These are phyloP conservation scores for Calyptommatus sinebrachiatus DNA, from an alignment of 2,113 vertebrate genomes.

Conservation along the genomic window DNA sequence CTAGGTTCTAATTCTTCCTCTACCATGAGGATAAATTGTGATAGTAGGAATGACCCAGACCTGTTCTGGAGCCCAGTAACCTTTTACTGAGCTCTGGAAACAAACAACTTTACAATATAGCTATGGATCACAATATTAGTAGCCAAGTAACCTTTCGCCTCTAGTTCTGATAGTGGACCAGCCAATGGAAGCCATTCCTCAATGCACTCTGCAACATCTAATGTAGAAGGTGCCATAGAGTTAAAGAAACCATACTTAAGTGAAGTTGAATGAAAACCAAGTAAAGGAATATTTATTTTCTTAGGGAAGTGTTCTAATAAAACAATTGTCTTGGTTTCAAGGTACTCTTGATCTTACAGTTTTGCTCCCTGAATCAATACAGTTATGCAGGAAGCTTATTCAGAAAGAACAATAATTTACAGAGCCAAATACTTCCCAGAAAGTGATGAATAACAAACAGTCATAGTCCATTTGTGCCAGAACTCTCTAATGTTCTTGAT, in stretches of 20 bases:
- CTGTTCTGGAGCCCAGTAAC: no score
- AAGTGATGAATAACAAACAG: not conserved
- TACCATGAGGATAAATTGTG: no score
- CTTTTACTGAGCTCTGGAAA: no score
- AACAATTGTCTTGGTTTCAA: not conserved
- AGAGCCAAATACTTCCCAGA: constrained; percentile 16
- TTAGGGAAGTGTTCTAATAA: accelerated
- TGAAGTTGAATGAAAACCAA: not conserved
- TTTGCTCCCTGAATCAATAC: constrained; percentile 8
- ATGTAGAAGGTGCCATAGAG: no score
- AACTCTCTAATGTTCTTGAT: constrained; percentile 1
- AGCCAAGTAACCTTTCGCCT: no score
- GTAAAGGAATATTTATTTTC: not conserved
- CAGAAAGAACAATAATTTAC: not conserved
- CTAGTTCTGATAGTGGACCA: no score
- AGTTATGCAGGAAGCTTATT: not conserved
- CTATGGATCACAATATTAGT: no score
- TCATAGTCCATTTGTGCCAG: not conserved
- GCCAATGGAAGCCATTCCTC: no score
- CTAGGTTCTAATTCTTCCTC: no score
- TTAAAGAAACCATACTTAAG: not conserved
- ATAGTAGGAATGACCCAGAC: no score
- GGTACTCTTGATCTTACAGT: not conserved
- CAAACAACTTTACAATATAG: no score
- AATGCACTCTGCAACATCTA: no score